These are phyloP conservation scores for Goniozus legneri DNA, from an alignment of 1,140 invertebrate species.

Conservation along the genomic window DNA sequence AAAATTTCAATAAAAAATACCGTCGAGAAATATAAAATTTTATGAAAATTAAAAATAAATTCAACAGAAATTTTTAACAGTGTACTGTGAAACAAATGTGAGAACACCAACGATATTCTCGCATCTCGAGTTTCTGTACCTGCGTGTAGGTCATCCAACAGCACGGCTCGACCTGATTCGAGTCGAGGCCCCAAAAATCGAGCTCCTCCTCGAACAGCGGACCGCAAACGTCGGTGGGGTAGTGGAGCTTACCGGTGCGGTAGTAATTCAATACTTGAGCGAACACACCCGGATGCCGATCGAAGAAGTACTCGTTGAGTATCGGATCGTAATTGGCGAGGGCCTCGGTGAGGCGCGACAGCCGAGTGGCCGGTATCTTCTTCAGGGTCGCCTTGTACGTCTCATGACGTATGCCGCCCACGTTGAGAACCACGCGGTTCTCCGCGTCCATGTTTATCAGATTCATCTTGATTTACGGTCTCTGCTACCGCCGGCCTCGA, in stretches of 20 bases:
- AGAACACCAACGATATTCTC: too few species aligned
- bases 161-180: conserved; percentile 94
- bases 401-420: conserved; percentile 96
- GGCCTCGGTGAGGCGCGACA: conserved; percentile 84
- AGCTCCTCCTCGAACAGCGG: conserved; percentile 97
- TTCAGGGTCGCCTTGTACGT: conserved; percentile 91
- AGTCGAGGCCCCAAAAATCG: conserved; percentile 94
- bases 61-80: too few species aligned
- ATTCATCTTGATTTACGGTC: conserved; percentile 45
- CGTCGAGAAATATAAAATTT: too few species aligned
- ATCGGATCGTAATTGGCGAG: conserved; percentile 94
- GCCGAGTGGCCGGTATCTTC: conserved; percentile 90
- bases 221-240: conserved; percentile 96
- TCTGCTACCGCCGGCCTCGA: conserved; percentile 48
- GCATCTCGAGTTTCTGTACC: conserved; percentile 60
- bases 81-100: too few species aligned
- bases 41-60: too few species aligned
- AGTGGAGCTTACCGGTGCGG: conserved; percentile 95
- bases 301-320: conserved; percentile 98
- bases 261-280: conserved; percentile 91
- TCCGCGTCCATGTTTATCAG: conserved; percentile 50
- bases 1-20: too few species aligned
- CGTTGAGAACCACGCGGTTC: conserved; percentile 95
- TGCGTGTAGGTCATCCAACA: conserved; percentile 99
- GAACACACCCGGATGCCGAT: conserved; percentile 96